These are phyloP conservation scores for Emys orbicularis DNA, from an alignment of 2,797 vertebrate species.

Conservation along the genomic window DNA sequence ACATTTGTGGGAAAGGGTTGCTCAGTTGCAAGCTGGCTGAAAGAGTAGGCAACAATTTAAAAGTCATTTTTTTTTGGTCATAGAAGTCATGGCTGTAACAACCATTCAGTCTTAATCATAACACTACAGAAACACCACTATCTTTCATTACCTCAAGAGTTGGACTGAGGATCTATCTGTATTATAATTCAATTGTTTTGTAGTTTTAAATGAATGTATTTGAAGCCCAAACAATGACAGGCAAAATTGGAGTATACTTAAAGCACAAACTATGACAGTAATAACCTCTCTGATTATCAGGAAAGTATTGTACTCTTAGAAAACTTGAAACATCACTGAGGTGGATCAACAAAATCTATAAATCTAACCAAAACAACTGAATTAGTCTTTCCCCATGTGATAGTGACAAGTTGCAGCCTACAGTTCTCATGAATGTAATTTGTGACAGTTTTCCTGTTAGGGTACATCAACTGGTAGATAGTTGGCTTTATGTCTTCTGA, in stretches of 20 bases:
- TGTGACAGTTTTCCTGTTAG: slow-evolving; percentile 50
- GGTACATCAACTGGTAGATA: background rate
- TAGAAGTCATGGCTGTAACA: slow-evolving; percentile 13
- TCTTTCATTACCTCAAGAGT: slow-evolving; percentile 4
- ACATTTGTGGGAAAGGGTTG: background rate
- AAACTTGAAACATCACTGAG: slow-evolving; percentile 44
- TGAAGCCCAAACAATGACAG: slow-evolving; percentile 21
- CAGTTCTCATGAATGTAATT: slow-evolving; percentile 47
- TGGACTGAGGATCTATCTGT: background rate
- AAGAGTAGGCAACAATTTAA: slow-evolving; percentile 6
- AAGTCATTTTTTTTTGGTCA: background rate
- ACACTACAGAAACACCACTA: background rate
- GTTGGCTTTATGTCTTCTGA: background rate
- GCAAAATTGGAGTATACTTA: slow-evolving; percentile 30
- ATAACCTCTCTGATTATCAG: slow-evolving; percentile 52
- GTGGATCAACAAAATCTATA: slow-evolving; percentile 34
- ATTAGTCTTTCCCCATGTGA: slow-evolving; percentile 31
- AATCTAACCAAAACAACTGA: slow-evolving; percentile 42
- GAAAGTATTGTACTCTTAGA: slow-evolving; percentile 28
- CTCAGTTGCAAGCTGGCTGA: background rate
- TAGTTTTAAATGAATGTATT: slow-evolving; percentile 4
- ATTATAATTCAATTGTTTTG: slow-evolving; percentile 34
- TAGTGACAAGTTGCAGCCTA: slow-evolving; percentile 38
- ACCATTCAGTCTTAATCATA: slow-evolving; percentile 38
- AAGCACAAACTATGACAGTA: slow-evolving; percentile 41